phyloP scores from a whole-genome alignment of 1,140 invertebrate genomes.

The Drosophila sproati region DNA sequence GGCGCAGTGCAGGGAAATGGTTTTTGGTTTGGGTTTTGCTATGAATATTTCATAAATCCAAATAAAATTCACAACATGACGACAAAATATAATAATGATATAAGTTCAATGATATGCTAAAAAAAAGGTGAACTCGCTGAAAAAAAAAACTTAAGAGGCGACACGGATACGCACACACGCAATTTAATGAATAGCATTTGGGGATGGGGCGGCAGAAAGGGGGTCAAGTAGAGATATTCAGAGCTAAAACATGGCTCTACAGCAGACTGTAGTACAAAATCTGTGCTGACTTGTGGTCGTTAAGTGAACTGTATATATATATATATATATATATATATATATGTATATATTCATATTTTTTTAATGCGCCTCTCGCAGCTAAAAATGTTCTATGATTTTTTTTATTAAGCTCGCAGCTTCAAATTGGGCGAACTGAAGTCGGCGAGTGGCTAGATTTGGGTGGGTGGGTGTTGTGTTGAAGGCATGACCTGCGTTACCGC shows the following conservation, averaged over 20 bases:
- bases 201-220: background rate
- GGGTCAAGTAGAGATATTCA: background rate
- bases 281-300: constrained; percentile 40
- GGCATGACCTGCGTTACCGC: constrained; percentile 54
- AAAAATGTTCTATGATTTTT: constrained; percentile 12
- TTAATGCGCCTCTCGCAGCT: constrained; percentile 34
- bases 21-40: background rate
- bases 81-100: background rate
- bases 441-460: background rate
- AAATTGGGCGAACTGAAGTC: constrained; percentile 9
- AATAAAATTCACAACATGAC: constrained; percentile 51
- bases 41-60: constrained; percentile 68
- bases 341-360: constrained; percentile 28
- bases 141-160: constrained; percentile 10
- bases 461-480: background rate
- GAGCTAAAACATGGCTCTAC: background rate
- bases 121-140: background rate
- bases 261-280: constrained; percentile 1
- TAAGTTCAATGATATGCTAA: constrained; percentile 13
- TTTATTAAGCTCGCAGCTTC: constrained; percentile 1
- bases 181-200: constrained; percentile 24
- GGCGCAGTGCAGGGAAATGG: background rate
- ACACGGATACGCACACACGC: constrained; percentile 3
- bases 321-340: no score
- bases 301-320: constrained; percentile 37